Base-by-base conservation (phyloP, 2,113 vertebrate species). In the Apus apus region DNA sequence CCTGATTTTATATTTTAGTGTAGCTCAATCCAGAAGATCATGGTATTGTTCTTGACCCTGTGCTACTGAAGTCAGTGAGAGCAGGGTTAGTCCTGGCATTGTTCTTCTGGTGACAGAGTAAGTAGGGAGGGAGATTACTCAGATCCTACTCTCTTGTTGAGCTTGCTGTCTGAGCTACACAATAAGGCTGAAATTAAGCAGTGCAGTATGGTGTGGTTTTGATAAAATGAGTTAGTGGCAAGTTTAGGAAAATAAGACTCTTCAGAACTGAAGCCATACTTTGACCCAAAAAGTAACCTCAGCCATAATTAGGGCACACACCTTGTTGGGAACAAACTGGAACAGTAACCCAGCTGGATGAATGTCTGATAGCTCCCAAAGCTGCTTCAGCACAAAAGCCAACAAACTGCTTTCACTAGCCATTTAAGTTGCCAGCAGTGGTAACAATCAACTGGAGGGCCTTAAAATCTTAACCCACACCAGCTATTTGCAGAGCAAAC, bases 11-110 rank as follows among this genome's bases (percentile, higher is more conserved):
- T 81, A 64, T 80, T 91, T 84, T 76, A 61, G 73, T 50, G 45
- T 81, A 94, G 93, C 82, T 87, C 82, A 96, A 86, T 86, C 72
- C 32, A 53, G 64, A 92, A 83, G 87, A 64, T 73, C 77, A 90
- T 56, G 56, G 66, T 67, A 54, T 13, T 92, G 82, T 3, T 2
- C 83, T 84, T 96, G 85, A 84, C 90, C 76, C 56, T 32, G 36
- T 70, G 58, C 71, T 91, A 7, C 34, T 0, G 0, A 86, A 86
- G 83, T 56, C 80, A 29, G 60, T 5, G 36, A 87, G 72, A 90
- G 75, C 82, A 61, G 82, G 75, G 67, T 94, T 93, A 86, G 87
- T 80, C 72, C 91, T 84, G 80, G 36, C n/a, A 9, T 58, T 73
- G 67, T 90, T 83, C 85, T 54, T 46, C 46, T 84, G 72, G 32